Percentiles rank a stretch among this genome's conserved stretches.
Evolutionary conservation across 2,888 invertebrate species (phyloP).

Genomic region (Nematopogon swammerdamellus): DNA sequence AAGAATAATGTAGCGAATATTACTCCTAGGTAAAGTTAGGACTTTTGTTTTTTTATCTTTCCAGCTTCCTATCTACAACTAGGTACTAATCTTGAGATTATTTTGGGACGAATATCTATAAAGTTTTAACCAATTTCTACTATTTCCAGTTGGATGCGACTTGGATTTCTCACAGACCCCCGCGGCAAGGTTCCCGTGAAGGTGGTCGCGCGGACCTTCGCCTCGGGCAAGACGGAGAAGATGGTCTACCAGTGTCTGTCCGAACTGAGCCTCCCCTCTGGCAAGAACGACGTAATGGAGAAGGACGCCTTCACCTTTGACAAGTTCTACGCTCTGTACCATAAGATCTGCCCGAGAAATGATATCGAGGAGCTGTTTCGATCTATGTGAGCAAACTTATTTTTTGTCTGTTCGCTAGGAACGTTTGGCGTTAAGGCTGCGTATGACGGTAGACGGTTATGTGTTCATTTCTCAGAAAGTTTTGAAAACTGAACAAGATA

Average conservation of each 20-base stretch:
- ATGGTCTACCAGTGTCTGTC: conserved; percentile 95
- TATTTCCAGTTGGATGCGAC: conserved; percentile 98
- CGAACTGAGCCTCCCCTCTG: conserved; percentile 90
- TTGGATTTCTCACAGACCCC: conserved; percentile 90
- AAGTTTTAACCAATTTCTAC: neutral
- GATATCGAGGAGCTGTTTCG: conserved; percentile 98
- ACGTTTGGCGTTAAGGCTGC: too few relatives aligned
- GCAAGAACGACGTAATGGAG: conserved; percentile 95
- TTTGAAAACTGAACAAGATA: neutral
- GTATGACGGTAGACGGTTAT: too few relatives aligned
- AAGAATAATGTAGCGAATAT: too few relatives aligned
- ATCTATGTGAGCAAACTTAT: conserved; percentile 73
- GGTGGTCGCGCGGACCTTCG: conserved; percentile 95
- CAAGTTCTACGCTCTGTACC: conserved; percentile 96
- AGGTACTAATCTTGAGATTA: too few relatives aligned
- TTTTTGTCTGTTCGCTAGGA: neutral
- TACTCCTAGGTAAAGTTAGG: too few relatives aligned
- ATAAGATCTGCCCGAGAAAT: conserved; percentile 97
- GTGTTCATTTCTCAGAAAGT: too few relatives aligned
- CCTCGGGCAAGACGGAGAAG: conserved; percentile 99
- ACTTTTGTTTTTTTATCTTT: too few relatives aligned
- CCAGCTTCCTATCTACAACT: too few relatives aligned
- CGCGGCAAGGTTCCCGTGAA: conserved; percentile 96
- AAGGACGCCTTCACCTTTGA: conserved; percentile 95
- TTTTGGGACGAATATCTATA: neutral